These are phyloP conservation scores for Rousettus madagascariensis DNA, from an alignment of 2,797 vertebrate genomes.

Conservation along the genomic window DNA sequence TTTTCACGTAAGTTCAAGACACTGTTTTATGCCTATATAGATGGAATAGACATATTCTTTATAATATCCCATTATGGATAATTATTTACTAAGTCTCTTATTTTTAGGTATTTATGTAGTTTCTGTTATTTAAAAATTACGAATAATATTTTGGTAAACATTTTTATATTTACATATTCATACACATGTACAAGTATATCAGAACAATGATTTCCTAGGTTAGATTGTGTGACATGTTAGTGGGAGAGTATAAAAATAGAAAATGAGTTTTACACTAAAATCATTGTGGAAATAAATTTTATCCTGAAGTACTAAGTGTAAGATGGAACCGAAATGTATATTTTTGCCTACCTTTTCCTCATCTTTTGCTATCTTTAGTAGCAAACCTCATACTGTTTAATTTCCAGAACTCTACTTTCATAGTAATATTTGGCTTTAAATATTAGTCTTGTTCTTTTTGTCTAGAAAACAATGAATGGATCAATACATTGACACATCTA, in stretches of 20 bases:
- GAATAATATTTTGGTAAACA: neutral
- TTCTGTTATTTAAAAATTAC: neutral
- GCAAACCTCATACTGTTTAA: neutral
- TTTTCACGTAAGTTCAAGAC: neutral
- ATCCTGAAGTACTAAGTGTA: neutral
- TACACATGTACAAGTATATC: neutral
- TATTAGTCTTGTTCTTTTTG: neutral
- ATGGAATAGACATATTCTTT: neutral
- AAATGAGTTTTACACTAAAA: neutral
- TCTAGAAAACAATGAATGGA: neutral
- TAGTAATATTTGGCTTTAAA: neutral
- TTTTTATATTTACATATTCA: neutral
- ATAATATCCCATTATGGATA: neutral
- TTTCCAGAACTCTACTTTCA: slow-evolving; percentile 13
- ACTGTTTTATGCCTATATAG: neutral
- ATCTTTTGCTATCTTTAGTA: neutral
- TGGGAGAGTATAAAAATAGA: neutral
- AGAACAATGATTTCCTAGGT: neutral
- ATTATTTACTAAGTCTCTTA: neutral
- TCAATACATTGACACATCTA: neutral
- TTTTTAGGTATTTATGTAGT: neutral
- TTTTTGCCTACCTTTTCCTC: neutral
- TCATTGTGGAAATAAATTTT: neutral
- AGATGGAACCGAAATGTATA: neutral
- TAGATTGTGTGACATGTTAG: neutral